Base-by-base conservation (phyloP, 2,113 vertebrate genomes). In the Gavia stellata region DNA sequence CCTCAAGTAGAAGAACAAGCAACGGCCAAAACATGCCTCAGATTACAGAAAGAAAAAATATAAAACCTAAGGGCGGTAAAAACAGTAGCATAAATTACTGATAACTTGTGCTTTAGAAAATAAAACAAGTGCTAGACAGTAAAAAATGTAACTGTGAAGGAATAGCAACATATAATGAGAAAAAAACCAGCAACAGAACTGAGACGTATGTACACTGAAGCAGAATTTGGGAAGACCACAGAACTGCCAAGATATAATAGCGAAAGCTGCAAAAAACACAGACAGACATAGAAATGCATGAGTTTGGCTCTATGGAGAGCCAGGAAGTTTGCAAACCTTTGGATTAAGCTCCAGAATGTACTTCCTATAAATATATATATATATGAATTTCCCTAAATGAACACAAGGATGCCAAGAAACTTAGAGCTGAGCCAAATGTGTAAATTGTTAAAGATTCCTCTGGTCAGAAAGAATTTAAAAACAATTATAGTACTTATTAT, bases 321-420 rank as follows among this genome's bases (percentile, higher is more conserved):
- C 61, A 87, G 61, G 16, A 92, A 83, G 66, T 87, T 94, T 95
- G 88, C 83, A 95, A 96, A 88, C 73, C 31, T 75, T 94, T 50
- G 44, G 49, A 91, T 85, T 94, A 92, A 95, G 74, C 85, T 94
- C 87, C 94, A 97, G 96, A 94, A 96, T 70, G 45, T 74, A 91
- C 85, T 55, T 96, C 62, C 80, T 85, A 84, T 66, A 95, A 80
- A 92, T 59, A 90, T 4, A 73, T 50, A 66, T 6, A 72, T 55
- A 71, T 7, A 90, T 25, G 23, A 79, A 87, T 24, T 95, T 91
- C 62, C 47, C 49, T 75, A 91, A 93, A 94, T 21, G 70, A 96
- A 73, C 17, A 5, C 73, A 94, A 94, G 62, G 65, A 79, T 66
- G 68, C 81, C 77, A 92, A 75, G 65, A 81, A 86, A 91, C 31